These are phyloP conservation scores for Ophion costatus DNA, from an alignment of 2,888 invertebrate species.

Conservation along the genomic window DNA sequence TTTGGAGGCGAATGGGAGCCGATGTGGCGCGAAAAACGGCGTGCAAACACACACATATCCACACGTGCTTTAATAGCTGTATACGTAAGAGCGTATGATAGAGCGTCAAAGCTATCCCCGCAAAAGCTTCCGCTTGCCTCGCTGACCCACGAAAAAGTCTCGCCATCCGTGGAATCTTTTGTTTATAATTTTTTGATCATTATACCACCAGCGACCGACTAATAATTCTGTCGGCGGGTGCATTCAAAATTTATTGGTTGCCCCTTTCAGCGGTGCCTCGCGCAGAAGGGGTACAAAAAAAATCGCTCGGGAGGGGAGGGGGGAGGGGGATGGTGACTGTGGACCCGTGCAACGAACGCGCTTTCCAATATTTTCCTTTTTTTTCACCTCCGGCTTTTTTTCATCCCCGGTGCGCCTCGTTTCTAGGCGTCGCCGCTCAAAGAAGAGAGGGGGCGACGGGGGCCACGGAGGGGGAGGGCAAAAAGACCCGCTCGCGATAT, in stretches of 20 bases:
- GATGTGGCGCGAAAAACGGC: slow-evolving; percentile 68
- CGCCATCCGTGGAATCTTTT: slow-evolving; percentile 84
- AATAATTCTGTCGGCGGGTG: slow-evolving; percentile 74
- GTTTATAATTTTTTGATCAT: slow-evolving; percentile 84
- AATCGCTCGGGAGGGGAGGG: neutral
- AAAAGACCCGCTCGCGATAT: slow-evolving; percentile 59
- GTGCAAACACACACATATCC: slow-evolving; percentile 52
- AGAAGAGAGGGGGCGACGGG: slow-evolving; percentile 50
- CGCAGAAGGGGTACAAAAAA: neutral
- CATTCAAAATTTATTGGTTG: slow-evolving; percentile 81
- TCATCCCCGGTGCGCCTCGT: slow-evolving; percentile 66
- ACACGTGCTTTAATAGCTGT: slow-evolving; percentile 38
- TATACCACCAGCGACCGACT: slow-evolving; percentile 78
- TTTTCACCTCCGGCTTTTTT: slow-evolving; percentile 65
- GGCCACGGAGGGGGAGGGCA: neutral
- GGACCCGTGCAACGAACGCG: slow-evolving; percentile 59
- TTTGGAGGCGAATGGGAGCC: slow-evolving; percentile 75
- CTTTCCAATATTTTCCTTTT: slow-evolving; percentile 63
- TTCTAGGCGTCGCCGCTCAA: slow-evolving; percentile 64
- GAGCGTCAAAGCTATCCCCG: slow-evolving; percentile 80
- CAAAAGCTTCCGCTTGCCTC: slow-evolving; percentile 80
- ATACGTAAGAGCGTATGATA: slow-evolving; percentile 20
- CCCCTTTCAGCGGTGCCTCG: slow-evolving; percentile 55
- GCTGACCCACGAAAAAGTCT: slow-evolving; percentile 83
- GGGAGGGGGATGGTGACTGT: slow-evolving; percentile 41